Percentiles rank a stretch among this genome's conserved stretches.
phyloP scores from a whole-genome alignment of 2,888 invertebrate species.

The Julus scandinavius region DNA sequence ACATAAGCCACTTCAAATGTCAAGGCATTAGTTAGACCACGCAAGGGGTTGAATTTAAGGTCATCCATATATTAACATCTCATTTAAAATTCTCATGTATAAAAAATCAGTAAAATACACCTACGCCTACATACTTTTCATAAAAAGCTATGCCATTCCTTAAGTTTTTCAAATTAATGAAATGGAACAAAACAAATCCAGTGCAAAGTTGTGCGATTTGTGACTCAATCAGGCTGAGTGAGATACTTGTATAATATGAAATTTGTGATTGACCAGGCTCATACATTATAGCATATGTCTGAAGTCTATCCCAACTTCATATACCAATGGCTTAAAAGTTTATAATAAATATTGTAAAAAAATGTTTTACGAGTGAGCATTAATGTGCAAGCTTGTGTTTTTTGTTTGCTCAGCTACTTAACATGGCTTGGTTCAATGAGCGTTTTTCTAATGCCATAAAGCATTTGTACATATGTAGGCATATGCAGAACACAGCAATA shows the following conservation, averaged over 20 bases:
- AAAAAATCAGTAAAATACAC: constrained; percentile 18
- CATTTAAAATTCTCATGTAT: constrained; percentile 17
- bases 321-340: not conserved
- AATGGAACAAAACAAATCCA: not conserved
- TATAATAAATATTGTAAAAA: constrained; percentile 30
- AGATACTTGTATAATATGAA: not conserved
- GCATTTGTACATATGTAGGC: not conserved
- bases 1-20: constrained; percentile 18
- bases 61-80: constrained; percentile 1
- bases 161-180: not conserved
- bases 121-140: constrained; percentile 2
- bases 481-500: not conserved
- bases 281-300: not conserved
- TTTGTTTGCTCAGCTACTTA: not conserved
- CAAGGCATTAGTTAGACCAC: constrained; percentile 34
- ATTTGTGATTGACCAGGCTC: not conserved
- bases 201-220: constrained; percentile 20
- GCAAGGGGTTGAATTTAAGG: constrained; percentile 5
- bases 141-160: constrained; percentile 32
- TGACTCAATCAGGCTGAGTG: not conserved
- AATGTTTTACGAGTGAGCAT: not conserved
- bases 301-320: not conserved
- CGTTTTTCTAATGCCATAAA: constrained; percentile 4
- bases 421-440: not conserved
- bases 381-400: not conserved